A percentile compares a stretch with the other conserved stretches of the same genome.
Conservation (phyloP, 1,140 invertebrate species). For the Lysiphlebus fabarum region DNA sequence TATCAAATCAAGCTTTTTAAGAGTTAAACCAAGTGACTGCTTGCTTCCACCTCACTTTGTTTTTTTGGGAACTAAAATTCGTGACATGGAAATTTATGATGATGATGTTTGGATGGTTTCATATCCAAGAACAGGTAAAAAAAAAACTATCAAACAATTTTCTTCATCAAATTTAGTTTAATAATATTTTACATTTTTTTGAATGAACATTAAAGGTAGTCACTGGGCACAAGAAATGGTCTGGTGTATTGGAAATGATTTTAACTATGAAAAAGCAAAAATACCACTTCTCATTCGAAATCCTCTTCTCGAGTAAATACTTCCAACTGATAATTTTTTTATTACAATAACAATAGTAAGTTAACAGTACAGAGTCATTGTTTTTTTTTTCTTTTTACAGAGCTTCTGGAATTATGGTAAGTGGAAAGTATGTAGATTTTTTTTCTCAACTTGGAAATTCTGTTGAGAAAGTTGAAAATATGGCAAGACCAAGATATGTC, state of each 20-base stretch:
- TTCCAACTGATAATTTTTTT: background rate
- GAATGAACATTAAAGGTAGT: constrained; percentile 60
- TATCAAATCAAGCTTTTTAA: constrained; percentile 65
- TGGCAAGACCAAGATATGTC: constrained; percentile 69
- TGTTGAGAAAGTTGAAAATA: constrained; percentile 66
- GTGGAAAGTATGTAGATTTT: constrained; percentile 48
- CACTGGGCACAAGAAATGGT: constrained; percentile 88
- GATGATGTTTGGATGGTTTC: constrained; percentile 80
- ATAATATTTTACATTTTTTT: constrained; percentile 23
- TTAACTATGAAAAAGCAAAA: constrained; percentile 73
- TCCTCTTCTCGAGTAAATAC: constrained; percentile 60
- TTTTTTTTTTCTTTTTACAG: constrained; percentile 36
- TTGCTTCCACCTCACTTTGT: constrained; percentile 67
- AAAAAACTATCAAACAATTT: too few species aligned
- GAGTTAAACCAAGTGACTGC: constrained; percentile 66
- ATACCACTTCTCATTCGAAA: constrained; percentile 62
- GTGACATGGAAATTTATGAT: constrained; percentile 63
- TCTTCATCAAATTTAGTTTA: background rate
- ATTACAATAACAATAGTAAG: constrained; percentile 45
- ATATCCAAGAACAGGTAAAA: constrained; percentile 73
- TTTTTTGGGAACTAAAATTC: constrained; percentile 65
- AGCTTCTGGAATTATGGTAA: constrained; percentile 51
- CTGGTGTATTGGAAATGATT: constrained; percentile 77
- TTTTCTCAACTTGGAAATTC: constrained; percentile 59
- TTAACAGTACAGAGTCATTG: constrained; percentile 9